These are phyloP conservation scores for Nysson spinosus DNA, from an alignment of 2,888 invertebrate genomes.

Conservation along the genomic window DNA sequence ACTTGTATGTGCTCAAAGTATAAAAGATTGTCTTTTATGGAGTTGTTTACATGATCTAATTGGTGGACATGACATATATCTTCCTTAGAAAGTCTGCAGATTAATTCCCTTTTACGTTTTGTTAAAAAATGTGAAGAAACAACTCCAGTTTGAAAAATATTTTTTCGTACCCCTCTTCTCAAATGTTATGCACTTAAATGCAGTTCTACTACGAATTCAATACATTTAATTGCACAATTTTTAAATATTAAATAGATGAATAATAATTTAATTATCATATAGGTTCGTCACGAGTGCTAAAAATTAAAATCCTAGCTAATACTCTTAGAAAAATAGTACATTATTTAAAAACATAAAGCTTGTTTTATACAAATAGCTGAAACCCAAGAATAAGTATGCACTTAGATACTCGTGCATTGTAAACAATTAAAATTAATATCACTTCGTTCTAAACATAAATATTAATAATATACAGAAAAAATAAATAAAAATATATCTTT, in stretches of 20 bases:
- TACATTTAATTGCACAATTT: not conserved
- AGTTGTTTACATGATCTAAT: constrained; percentile 3
- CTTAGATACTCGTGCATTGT: too few relatives aligned
- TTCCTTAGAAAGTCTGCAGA: not conserved
- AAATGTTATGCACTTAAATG: constrained; percentile 6
- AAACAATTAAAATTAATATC: constrained; percentile 21
- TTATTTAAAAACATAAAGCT: too few relatives aligned
- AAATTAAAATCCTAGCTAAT: too few relatives aligned
- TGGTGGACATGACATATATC: constrained; percentile 13
- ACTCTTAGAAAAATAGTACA: too few relatives aligned
- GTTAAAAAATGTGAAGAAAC: constrained; percentile 13
- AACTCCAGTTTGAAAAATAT: constrained; percentile 6
- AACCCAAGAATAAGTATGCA: too few relatives aligned
- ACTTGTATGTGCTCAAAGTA: constrained; percentile 29
- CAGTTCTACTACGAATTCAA: constrained; percentile 7
- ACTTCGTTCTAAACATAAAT: constrained; percentile 10
- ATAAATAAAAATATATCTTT: constrained; percentile 8
- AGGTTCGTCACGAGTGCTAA: too few relatives aligned
- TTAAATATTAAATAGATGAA: too few relatives aligned
- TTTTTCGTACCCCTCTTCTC: constrained; percentile 3
- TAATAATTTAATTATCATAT: too few relatives aligned
- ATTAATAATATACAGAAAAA: constrained; percentile 9
- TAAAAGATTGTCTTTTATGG: constrained; percentile 42
- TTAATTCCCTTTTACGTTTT: not conserved
- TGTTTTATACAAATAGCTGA: too few relatives aligned